Evolutionary conservation across 1,140 invertebrate species (phyloP), one percentile per base, ranked within the genome.

Genomic region (Plectrocnemia conspersa): DNA sequence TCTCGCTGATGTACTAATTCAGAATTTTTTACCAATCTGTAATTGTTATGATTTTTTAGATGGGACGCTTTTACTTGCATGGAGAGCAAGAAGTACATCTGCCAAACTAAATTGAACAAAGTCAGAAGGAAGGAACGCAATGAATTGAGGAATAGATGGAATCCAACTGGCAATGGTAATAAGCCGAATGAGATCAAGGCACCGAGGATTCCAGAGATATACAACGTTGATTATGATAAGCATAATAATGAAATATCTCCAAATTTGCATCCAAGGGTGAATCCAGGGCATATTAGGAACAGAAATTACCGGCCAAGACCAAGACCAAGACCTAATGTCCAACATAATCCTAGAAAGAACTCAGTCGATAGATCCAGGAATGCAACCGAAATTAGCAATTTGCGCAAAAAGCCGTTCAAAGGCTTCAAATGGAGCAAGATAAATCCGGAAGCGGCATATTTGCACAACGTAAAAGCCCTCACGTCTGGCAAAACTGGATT

Each of bases 21-120:
- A n/a, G n/a, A n/a, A n/a, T n/a, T n/a, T n/a, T n/a, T n/a, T n/a
- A n/a, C n/a, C n/a, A n/a, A n/a, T n/a, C n/a, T n/a, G n/a, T n/a
- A n/a, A n/a, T n/a, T n/a, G n/a, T n/a, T n/a, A n/a, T n/a, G n/a
- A n/a, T n/a, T n/a, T 70, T 68, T 16, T 65, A 78, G 77, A 65
- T 86, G 84, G 84, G 75, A 73, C 42, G 75, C 81, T 1, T 70
- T 71, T 29, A 78, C 71, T 61, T 85, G 84, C 65, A 65, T 79
- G 21, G 71, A 80, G 49, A 66, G 66, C 7, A 82, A 81, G 56
- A 75, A 83, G 61, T 87, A 77, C 68, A 79, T 86, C 60, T 86
- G 85, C 68, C 82, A 87, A 66, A 72, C 73, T 21, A 76, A 72
- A 59, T 63, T 76, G 1, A 68, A 64, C 21, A 75, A 74, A 49